Conservation (phyloP, 2,113 vertebrate species). For the Oplegnathus fasciatus region DNA sequence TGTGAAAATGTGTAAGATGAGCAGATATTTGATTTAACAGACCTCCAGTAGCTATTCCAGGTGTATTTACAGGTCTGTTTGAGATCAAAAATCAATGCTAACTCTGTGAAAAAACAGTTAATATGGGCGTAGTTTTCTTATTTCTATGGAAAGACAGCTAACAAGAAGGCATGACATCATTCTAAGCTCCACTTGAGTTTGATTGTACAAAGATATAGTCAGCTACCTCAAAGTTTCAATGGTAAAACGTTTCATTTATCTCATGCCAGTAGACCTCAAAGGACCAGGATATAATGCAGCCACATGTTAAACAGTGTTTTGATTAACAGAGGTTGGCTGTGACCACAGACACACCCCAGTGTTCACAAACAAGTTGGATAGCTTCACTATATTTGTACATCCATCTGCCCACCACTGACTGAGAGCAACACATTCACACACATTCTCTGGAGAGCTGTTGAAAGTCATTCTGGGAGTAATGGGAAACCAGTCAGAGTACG, state of each 20-base stretch:
- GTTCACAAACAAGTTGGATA: constrained; percentile 50
- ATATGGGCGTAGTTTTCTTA: not conserved
- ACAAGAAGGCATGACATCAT: constrained; percentile 1
- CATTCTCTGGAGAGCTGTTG: constrained; percentile 32
- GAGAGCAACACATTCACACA: constrained; percentile 47
- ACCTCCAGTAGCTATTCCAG: not conserved
- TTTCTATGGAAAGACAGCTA: not conserved
- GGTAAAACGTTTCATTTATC: constrained; percentile 16
- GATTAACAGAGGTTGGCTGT: constrained; percentile 37
- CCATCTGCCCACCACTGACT: constrained; percentile 17
- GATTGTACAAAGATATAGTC: constrained; percentile 1
- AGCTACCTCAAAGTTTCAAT: not conserved
- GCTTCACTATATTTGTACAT: constrained; percentile 31
- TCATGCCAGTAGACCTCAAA: constrained; percentile 24
- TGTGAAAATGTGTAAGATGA: not conserved
- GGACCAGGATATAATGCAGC: constrained; percentile 20
- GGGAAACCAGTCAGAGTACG: not conserved
- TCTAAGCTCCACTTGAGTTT: not conserved
- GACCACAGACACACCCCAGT: constrained; percentile 49
- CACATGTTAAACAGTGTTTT: constrained; percentile 37
- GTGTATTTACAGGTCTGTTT: not conserved
- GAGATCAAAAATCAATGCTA: not conserved
- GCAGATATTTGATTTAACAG: not conserved
- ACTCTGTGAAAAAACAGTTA: not conserved
- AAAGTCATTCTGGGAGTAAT: not conserved